Percentiles rank a stretch among this genome's conserved stretches.
phyloP scores from a whole-genome alignment of 2,888 invertebrate genomes.

The Dorcus hopei region DNA sequence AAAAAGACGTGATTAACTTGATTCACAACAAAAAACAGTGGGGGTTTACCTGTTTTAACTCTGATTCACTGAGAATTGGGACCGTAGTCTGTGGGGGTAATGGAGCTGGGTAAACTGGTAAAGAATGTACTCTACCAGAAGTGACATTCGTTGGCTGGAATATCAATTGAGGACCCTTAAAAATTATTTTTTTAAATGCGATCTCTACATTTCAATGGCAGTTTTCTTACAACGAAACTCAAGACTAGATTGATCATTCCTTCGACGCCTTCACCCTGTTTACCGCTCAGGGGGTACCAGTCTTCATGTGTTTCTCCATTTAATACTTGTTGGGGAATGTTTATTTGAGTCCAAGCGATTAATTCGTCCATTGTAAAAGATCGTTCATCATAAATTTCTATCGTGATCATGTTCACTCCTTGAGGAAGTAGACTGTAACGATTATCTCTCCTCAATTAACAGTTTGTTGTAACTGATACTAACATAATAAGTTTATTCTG shows the following conservation, averaged over 20 bases:
- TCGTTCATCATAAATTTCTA: conserved; percentile 96
- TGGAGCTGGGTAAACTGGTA: conserved; percentile 50
- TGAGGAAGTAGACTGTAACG: conserved; percentile 71
- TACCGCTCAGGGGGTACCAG: conserved; percentile 91
- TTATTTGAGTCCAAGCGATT: conserved; percentile 90
- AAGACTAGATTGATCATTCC: conserved; percentile 90
- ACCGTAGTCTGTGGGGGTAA: conserved; percentile 27
- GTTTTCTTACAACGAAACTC: conserved; percentile 64
- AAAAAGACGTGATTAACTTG: conserved; percentile 21
- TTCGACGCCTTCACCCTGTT: conserved; percentile 91
- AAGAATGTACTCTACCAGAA: conserved; percentile 35
- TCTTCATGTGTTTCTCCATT: conserved; percentile 90
- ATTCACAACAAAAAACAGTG: conserved; percentile 6
- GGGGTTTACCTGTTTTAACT: conserved; percentile 60
- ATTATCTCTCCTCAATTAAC: too few species aligned
- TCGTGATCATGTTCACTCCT: conserved; percentile 82
- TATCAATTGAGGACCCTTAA: not conserved
- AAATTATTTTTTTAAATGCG: too few species aligned
- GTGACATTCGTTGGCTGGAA: conserved; percentile 15
- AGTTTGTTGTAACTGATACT: too few species aligned
- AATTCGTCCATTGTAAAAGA: conserved; percentile 95
- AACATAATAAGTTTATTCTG: too few species aligned
- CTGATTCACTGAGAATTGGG: conserved; percentile 55
- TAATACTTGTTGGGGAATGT: conserved; percentile 80
- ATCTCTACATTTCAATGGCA: too few species aligned